Conservation (phyloP, 2,113 vertebrate species). For the Scortum barcoo region DNA sequence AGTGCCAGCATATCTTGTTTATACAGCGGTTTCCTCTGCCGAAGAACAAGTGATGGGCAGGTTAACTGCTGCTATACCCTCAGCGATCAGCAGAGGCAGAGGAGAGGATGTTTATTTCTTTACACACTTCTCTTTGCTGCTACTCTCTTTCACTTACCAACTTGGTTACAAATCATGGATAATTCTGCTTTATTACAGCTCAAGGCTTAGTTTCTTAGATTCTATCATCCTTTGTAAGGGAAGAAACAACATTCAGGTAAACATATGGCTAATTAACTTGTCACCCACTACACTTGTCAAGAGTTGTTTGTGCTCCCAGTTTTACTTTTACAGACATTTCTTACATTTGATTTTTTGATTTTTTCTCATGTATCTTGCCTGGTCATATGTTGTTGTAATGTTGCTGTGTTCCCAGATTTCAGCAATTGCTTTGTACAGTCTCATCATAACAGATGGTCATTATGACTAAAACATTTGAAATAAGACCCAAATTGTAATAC, state of each 20-base stretch:
- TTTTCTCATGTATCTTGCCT: background rate
- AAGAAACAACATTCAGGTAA: background rate
- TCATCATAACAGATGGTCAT: background rate
- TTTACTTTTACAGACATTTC: background rate
- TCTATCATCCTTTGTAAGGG: background rate
- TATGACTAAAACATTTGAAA: background rate
- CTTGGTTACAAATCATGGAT: background rate
- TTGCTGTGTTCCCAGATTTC: background rate
- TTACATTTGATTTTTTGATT: too few relatives aligned
- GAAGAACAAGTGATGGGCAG: slow-evolving; percentile 35
- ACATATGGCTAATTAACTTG: background rate
- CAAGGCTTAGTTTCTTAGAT: background rate
- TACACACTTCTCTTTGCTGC: slow-evolving; percentile 11
- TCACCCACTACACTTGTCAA: background rate
- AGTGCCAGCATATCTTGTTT: slow-evolving; percentile 76
- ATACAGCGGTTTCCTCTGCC: slow-evolving; percentile 76
- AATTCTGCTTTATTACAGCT: background rate
- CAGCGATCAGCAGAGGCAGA: slow-evolving; percentile 27
- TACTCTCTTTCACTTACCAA: background rate
- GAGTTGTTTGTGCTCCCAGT: background rate
- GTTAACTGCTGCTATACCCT: slow-evolving; percentile 64
- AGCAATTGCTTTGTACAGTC: background rate
- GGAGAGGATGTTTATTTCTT: slow-evolving; percentile 46
- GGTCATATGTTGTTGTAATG: background rate
- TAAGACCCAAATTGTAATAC: background rate